A percentile compares a stretch with the other conserved stretches of the same genome.
These are phyloP conservation scores for Drosophila sordidula DNA, from an alignment of 2,888 invertebrate genomes.

Conservation along the genomic window DNA sequence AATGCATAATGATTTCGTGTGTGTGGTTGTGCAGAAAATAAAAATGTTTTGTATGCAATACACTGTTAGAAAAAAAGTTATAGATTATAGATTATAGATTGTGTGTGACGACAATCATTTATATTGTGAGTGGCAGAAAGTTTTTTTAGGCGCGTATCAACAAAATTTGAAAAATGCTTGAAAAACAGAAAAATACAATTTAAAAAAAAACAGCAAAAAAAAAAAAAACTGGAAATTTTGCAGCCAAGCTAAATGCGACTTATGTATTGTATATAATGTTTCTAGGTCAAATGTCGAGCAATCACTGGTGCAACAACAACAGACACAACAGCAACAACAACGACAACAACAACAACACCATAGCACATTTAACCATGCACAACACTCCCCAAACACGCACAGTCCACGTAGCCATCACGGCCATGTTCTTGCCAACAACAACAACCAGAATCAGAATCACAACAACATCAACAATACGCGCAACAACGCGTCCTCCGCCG, in stretches of 20 bases:
- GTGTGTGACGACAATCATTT: background rate
- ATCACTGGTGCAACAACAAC: slow-evolving; percentile 84
- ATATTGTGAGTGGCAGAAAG: slow-evolving; percentile 6
- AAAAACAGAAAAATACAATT: slow-evolving; percentile 10
- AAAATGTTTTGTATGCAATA: slow-evolving; percentile 15
- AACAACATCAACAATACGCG: slow-evolving; percentile 40
- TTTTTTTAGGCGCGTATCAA: slow-evolving; percentile 39
- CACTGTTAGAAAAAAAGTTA: slow-evolving; percentile 6
- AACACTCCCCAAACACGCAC: slow-evolving; percentile 61
- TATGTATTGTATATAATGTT: slow-evolving; percentile 85
- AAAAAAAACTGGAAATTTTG: slow-evolving; percentile 53
- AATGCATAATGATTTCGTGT: slow-evolving; percentile 1
- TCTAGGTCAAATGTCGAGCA: slow-evolving; percentile 86
- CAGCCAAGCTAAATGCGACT: slow-evolving; percentile 67
- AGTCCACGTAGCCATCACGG: slow-evolving; percentile 65
- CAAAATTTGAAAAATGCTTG: slow-evolving; percentile 68
- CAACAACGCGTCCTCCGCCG: slow-evolving; percentile 32
- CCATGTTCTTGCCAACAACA: slow-evolving; percentile 64
- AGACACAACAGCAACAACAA: slow-evolving; percentile 68
- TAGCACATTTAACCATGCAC: slow-evolving; percentile 64
- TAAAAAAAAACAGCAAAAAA: slow-evolving; percentile 16
- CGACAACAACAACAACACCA: slow-evolving; percentile 67
- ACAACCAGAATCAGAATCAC: slow-evolving; percentile 19
- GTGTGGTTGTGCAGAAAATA: background rate
- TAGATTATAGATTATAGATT: too few relatives aligned